A percentile compares a stretch with the other conserved stretches of the same genome.
Conservation (phyloP, 92 coral and sea anemone species). For the Bergia puertoricense region DNA sequence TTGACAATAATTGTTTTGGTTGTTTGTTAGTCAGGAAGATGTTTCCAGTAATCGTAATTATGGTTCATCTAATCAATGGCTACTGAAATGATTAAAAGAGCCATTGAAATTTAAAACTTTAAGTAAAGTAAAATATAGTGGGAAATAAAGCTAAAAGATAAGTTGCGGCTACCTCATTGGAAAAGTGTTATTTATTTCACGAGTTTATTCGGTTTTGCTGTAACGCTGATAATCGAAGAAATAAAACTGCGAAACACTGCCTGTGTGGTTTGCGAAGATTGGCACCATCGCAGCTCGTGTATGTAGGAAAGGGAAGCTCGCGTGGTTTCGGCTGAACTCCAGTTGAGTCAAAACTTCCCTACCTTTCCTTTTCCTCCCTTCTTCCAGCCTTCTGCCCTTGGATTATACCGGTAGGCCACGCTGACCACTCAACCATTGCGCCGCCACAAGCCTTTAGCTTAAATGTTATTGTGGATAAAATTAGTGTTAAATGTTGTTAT, state of each 20-base stretch:
- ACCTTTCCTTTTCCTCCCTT: no score
- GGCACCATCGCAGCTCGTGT: no score
- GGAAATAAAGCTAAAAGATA: conserved; percentile 3
- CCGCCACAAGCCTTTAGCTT: no score
- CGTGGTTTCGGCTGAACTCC: no score
- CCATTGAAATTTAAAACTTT: background rate
- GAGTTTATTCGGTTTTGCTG: conserved; percentile 17
- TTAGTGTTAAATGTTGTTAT: no score
- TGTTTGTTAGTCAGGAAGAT: background rate
- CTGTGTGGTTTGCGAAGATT: background rate
- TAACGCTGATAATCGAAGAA: conserved; percentile 8
- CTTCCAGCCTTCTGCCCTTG: no score
- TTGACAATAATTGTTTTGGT: background rate
- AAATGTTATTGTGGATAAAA: no score
- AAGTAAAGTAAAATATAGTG: conserved; percentile 11
- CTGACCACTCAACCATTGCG: no score
- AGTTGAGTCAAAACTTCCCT: no score
- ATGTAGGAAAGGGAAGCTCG: no score
- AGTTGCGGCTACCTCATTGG: conserved; percentile 1
- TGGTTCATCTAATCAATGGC: background rate
- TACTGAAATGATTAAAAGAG: background rate
- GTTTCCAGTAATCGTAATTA: background rate
- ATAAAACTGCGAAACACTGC: conserved; percentile 1
- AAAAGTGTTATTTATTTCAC: conserved; percentile 29
- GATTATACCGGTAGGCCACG: no score